phyloP scores from a whole-genome alignment of 2,113 vertebrate genomes.

The Caranx ignobilis region DNA sequence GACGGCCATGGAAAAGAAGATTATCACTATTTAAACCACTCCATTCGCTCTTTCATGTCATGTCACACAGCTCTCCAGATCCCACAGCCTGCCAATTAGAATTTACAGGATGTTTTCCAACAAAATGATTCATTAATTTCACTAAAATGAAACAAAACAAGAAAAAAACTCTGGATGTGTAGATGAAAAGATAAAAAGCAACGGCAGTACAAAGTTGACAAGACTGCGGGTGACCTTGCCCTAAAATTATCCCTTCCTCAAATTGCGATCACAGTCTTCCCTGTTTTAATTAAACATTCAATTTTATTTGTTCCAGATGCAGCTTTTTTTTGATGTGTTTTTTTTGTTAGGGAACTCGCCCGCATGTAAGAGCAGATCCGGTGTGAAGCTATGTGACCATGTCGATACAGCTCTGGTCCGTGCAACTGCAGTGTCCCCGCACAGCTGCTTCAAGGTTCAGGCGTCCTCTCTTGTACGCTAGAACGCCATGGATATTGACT shows the following conservation, averaged over 20 bases:
- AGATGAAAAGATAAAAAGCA: conserved; percentile 64
- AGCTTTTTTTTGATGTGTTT: conserved; percentile 76
- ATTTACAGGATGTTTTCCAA: conserved; percentile 44
- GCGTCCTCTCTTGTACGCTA: conserved; percentile 56
- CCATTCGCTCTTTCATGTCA: conserved; percentile 48
- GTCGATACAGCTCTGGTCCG: conserved; percentile 50
- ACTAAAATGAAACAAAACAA: conserved; percentile 51
- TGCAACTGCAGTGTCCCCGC: conserved; percentile 50
- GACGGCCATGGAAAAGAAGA: conserved; percentile 43
- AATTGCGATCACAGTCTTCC: conserved; percentile 85
- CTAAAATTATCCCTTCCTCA: conserved; percentile 87
- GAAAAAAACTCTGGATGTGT: conserved; percentile 63
- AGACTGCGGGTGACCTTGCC: conserved; percentile 76
- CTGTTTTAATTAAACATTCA: conserved; percentile 88
- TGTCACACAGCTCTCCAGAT: conserved; percentile 29
- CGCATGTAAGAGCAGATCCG: conserved; percentile 42
- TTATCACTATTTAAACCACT: conserved; percentile 23
- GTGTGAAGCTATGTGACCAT: conserved; percentile 39
- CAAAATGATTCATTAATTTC: conserved; percentile 51
- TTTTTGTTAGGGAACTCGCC: conserved; percentile 74
- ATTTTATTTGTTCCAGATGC: conserved; percentile 89
- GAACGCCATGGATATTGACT: neutral
- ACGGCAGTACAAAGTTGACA: conserved; percentile 81
- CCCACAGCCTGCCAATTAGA: conserved; percentile 39
- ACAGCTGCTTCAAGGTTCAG: conserved; percentile 50